These are phyloP conservation scores for Crotophaga sulcirostris DNA, from an alignment of 2,113 vertebrate genomes.

Conservation along the genomic window DNA sequence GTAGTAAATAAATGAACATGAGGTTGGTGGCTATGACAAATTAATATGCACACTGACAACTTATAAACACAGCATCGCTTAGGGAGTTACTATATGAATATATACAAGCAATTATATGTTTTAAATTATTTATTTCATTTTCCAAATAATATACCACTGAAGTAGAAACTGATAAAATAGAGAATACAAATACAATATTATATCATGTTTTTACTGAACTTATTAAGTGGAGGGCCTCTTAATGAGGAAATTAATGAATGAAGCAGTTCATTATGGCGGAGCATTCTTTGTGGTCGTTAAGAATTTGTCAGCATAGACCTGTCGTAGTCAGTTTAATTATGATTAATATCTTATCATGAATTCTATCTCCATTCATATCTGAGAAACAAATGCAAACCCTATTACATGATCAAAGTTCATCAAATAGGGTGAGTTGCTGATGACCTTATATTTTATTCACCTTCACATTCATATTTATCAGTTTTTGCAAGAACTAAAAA, in stretches of 20 bases:
- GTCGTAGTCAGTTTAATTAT: constrained; percentile 91
- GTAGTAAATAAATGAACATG: constrained; percentile 78
- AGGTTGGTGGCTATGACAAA: constrained; percentile 79
- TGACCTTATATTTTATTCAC: constrained; percentile 96
- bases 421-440: constrained; percentile 74
- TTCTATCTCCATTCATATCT: constrained; percentile 85
- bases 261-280: constrained; percentile 92
- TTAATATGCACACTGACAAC: constrained; percentile 84
- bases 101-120: constrained; percentile 88
- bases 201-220: constrained; percentile 84
- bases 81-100: constrained; percentile 87
- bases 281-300: constrained; percentile 93
- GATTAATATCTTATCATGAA: constrained; percentile 96
- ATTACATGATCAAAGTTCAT: constrained; percentile 81
- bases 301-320: constrained; percentile 89
- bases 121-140: constrained; percentile 87
- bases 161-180: constrained; percentile 78
- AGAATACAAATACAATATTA: constrained; percentile 85
- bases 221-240: constrained; percentile 78
- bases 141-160: constrained; percentile 77
- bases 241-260: constrained; percentile 90
- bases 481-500: constrained; percentile 71
- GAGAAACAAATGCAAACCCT: constrained; percentile 79
- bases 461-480: constrained; percentile 82
- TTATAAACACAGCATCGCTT: constrained; percentile 71